phyloP scores from a whole-genome alignment of 2,797 vertebrate species.

The Taeniopygia guttata region DNA sequence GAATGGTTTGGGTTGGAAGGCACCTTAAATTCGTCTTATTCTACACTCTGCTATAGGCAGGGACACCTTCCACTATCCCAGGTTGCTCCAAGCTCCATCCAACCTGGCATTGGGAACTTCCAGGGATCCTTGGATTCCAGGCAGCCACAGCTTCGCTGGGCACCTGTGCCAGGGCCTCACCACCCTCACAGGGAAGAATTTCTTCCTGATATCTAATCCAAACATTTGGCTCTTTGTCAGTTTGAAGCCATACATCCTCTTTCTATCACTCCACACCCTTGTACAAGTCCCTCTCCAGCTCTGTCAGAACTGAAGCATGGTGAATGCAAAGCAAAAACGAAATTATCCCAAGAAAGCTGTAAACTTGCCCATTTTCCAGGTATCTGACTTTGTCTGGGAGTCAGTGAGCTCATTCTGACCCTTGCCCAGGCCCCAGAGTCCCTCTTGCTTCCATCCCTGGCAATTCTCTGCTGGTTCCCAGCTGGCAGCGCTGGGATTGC shows the following conservation, averaged over 20 bases:
- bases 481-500: neutral
- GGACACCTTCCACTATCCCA: neutral
- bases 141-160: neutral
- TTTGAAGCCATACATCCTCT: neutral
- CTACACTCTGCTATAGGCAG: neutral
- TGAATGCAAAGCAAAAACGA: neutral
- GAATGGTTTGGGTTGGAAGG: neutral
- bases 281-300: neutral
- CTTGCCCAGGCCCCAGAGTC: neutral
- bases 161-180: rapidly evolving
- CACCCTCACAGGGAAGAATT: neutral
- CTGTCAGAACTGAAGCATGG: neutral
- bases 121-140: neutral
- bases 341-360: rapidly evolving
- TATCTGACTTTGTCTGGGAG: neutral
- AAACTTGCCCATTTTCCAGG: neutral
- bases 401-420: neutral
- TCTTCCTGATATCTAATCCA: neutral
- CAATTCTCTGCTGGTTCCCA: neutral
- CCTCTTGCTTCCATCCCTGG: neutral
- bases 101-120: neutral
- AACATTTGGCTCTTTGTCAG: neutral
- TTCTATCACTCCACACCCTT: neutral
- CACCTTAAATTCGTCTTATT: neutral
- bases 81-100: rapidly evolving